Percentiles rank a stretch among this genome's conserved stretches.
phyloP scores from a whole-genome alignment of 2,113 vertebrate species.

The Tetrao urogallus region DNA sequence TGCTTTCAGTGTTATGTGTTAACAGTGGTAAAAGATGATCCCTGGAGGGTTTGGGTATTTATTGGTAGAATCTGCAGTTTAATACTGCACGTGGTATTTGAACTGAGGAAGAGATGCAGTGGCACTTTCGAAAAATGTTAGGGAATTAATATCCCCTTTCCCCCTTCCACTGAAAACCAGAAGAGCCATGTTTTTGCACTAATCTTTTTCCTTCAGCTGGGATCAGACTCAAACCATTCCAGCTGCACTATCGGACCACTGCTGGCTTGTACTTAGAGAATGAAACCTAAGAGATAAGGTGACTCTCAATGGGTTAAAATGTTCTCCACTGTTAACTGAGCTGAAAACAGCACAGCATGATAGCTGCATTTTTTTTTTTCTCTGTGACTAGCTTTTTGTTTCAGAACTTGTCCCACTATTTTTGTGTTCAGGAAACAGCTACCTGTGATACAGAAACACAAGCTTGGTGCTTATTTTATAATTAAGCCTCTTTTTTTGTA shows the following conservation, averaged over 20 bases:
- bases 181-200: not conserved
- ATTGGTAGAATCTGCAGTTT: not conserved
- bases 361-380: not conserved
- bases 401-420: not conserved
- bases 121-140: not conserved
- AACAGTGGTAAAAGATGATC: not conserved
- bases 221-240: not conserved
- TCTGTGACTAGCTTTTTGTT: not conserved
- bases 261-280: not conserved
- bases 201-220: not conserved
- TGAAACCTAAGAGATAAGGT: not conserved
- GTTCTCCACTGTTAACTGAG: not conserved
- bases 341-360: not conserved
- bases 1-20: not conserved
- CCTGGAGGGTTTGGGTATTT: fast-evolving
- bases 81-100: not conserved
- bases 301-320: not conserved
- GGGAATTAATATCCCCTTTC: not conserved
- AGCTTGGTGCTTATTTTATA: constrained; percentile 1
- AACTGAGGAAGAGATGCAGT: not conserved
- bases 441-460: not conserved
- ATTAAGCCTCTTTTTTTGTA: constrained; percentile 12
- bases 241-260: not conserved
- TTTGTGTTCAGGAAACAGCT: not conserved
- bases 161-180: fast-evolving